These are phyloP conservation scores for Apeltes quadracus DNA, from an alignment of 2,113 vertebrate genomes.

Conservation along the genomic window DNA sequence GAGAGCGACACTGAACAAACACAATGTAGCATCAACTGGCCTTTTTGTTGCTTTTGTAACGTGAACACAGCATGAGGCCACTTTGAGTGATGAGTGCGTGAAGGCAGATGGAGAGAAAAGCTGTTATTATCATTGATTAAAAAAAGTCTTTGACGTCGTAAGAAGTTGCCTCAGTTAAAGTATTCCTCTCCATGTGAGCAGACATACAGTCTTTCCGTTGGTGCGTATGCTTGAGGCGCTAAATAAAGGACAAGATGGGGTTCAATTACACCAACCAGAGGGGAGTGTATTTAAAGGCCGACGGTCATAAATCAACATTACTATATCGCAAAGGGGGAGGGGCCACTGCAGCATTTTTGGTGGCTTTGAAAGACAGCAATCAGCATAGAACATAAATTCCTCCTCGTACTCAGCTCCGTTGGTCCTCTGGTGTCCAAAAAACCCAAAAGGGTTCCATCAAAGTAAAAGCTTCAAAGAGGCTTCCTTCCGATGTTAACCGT, in stretches of 20 bases:
- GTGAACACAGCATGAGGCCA: too few relatives aligned
- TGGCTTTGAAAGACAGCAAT: background rate
- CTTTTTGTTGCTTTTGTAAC: too few relatives aligned
- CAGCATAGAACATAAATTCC: background rate
- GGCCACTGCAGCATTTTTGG: background rate
- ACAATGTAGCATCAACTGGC: too few relatives aligned
- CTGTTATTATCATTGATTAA: too few relatives aligned
- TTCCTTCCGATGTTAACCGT: background rate
- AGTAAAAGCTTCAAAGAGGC: background rate
- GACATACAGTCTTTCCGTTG: background rate
- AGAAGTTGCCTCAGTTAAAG: background rate
- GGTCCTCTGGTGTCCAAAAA: too few relatives aligned
- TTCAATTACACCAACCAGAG: constrained; percentile 35
- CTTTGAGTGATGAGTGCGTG: too few relatives aligned
- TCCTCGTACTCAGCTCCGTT: too few relatives aligned
- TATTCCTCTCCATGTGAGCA: background rate
- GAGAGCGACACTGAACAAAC: too few relatives aligned
- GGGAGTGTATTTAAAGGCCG: constrained; percentile 40
- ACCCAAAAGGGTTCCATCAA: too few relatives aligned
- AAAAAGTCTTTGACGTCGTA: too few relatives aligned
- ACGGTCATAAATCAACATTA: constrained; percentile 7
- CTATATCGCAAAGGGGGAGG: background rate
- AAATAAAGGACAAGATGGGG: constrained; percentile 18
- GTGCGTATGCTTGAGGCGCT: background rate
- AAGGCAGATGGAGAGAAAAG: too few relatives aligned